Evolutionary conservation across 1,140 invertebrate species (phyloP), one percentile per base, ranked within the genome.

Genomic region (Bombus balteatus): DNA sequence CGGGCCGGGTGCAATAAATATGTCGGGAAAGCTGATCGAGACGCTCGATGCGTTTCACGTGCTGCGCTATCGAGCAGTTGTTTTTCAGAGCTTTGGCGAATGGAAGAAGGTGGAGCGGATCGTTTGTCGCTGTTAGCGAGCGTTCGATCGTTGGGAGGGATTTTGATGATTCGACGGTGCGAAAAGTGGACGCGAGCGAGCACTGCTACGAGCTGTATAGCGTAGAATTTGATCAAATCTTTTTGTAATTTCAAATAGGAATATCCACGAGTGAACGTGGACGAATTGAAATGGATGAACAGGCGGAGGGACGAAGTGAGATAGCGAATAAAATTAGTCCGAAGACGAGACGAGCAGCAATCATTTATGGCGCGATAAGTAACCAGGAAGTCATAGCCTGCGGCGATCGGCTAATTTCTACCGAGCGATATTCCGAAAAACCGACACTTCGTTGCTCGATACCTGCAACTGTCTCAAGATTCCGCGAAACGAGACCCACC

Each of bases 31-130:
- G 78, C 70, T 28, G 88, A 81, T 65, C 34, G 83, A 28, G 1
- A 59, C 57, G 53, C 77, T 81, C 78, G 78, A 83, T 88, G 87
- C 87, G 77, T 75, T 88, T 66, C 53, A 2, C 32, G 34, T 32
- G n/a, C 18, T 32, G 10, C 25, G 34, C 8, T 68, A 70, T 28
- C 34, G 22, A 39, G 0, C 22, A 37, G 22, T 70, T 70, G 37
- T 25, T 65, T 32, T 65, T 65, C 65, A 22, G 59, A 62, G 59
- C 28, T n/a, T 62, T 62, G 59, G 59, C 59, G 66, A 15, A 34
- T 62, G 73, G 53, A 68, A 59, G 18, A 76, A 34, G 34, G 34
- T 37, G 66, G 53, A 62, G 68, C 15, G 39, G 32, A 47, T 57
- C 43, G 75, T 32, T 65, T 37, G 65, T 41, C 32, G 85, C 57